These are phyloP conservation scores for Nasonia oneida DNA, from an alignment of 2,888 invertebrate genomes.

Conservation along the genomic window DNA sequence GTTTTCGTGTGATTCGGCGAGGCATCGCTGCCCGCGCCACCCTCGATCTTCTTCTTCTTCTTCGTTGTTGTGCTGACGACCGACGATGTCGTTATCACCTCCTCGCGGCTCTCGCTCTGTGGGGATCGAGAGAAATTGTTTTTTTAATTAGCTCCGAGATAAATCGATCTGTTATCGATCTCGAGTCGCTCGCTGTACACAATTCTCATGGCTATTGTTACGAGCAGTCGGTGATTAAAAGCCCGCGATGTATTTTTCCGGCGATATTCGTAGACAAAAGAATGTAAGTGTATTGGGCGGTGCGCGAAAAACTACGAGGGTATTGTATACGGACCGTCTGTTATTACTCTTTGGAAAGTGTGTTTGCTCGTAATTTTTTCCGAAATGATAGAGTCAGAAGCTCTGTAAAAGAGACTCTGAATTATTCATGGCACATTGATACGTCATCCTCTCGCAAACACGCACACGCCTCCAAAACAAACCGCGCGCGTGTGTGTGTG, in stretches of 20 bases:
- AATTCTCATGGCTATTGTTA: background rate
- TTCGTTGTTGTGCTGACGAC: slow-evolving; percentile 73
- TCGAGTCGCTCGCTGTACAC: background rate
- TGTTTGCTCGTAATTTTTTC: background rate
- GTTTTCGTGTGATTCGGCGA: slow-evolving; percentile 78
- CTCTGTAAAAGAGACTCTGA: background rate
- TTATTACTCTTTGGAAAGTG: slow-evolving; percentile 12
- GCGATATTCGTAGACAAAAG: background rate
- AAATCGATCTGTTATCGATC: background rate
- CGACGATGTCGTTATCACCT: slow-evolving; percentile 74
- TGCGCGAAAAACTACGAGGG: background rate
- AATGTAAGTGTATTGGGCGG: background rate
- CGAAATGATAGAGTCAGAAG: no score
- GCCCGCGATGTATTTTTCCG: background rate
- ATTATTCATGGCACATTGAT: background rate
- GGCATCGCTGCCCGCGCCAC: slow-evolving; percentile 75
- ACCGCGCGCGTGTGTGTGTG: background rate
- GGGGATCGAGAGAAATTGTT: slow-evolving; percentile 30
- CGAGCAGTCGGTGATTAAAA: background rate
- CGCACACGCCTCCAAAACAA: background rate
- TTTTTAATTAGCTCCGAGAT: background rate
- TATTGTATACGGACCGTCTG: background rate
- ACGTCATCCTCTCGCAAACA: background rate
- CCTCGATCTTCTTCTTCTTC: slow-evolving; percentile 78
- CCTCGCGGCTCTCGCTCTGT: slow-evolving; percentile 77